Base-by-base conservation (phyloP, 2,888 invertebrate genomes). In the Erebia epiphron region DNA sequence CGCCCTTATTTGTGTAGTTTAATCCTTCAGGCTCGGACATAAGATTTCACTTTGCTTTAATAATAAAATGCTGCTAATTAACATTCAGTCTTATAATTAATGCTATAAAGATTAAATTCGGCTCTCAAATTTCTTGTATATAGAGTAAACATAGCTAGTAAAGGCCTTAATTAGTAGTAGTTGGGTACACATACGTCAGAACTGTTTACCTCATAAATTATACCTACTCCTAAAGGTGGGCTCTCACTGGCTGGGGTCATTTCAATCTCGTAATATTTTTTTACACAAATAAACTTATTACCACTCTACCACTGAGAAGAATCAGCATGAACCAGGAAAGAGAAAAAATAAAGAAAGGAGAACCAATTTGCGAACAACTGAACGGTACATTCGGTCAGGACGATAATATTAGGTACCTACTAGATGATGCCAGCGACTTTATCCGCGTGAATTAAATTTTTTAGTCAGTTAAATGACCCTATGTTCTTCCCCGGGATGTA, bases 181-280 rank as follows among this genome's bases (percentile, higher is more conserved):
- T 61, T 71, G 60, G 68, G 70, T 70, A 68, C 68, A 65, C 70
- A 73, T 69, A 68, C 68, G 70, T 71, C 73, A 71, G 68, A 69
- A 71, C 63, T 71, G 73, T 69, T 73, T 69, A 63, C 66, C 66
- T 73, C 66, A 71, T 73, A 71, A 73, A 73, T 71, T 71, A 73
- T 71, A 73, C 16, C 54, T 54, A 54, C 52, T 60, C 64, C 62
- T 65, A 62, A 68, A 21, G 56, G 65, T 68, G 9, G 26, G n/a
- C 16, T 64, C 52, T 49, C 62, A 62, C 14, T 4, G 21, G 62
- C 9, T 13, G n/a, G 7, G 62, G 46, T 46, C 46, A 46, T 11
- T n/a, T n/a, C n/a, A n/a, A n/a, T n/a, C n/a, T n/a, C n/a, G n/a
- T n/a, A n/a, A n/a, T n/a, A n/a, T n/a, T n/a, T n/a, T n/a, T n/a